Base-by-base conservation (phyloP, 2,113 vertebrate species). In the Eublepharis macularius region DNA sequence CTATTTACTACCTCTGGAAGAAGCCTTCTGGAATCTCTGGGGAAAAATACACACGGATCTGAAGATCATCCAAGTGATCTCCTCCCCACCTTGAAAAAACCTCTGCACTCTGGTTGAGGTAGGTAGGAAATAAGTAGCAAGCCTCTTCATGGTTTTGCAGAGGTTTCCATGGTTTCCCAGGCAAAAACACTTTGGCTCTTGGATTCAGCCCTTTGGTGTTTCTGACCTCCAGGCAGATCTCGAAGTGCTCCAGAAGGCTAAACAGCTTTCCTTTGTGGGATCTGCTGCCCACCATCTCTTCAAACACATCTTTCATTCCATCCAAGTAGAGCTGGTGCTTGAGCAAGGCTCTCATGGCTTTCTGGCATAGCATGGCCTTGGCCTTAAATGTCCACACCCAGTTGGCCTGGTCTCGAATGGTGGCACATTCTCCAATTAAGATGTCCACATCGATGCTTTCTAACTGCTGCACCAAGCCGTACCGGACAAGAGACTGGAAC, bases 101-200 rank as follows among this genome's bases (percentile, higher is more conserved):
- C n/a, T 89, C 92, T 54, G 91, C 21, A 0, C 92, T 95, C 77
- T 94, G 84, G 82, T 89, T 91, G 84, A 96, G 92, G 39, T 93
- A 95, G 49, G 91, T 95, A 17, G 95, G 96, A 76, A 97, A 97
- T 82, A 97, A 84, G 83, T 95, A 96, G 82, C 90, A 93, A 72
- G 70, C 83, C 43, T 0, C 41, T n/a, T 83, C 72, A 14, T 14
- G 57, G 54, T n/a, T 24, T 12, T 76, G 82, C 0, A 63, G 82
- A 29, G 43, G 68, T 76, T 90, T 81, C 96, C 95, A 96, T 0
- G 0, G 83, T 82, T 85, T 74, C 9, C 94, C 92, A 0, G 96
- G 96, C 63, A 88, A 78, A 81, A 97, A 97, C 45, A 94, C 96
- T 0, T 29, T 88, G 73, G 96, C 96, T 32, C 87, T 65, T 0